A percentile compares a stretch with the other conserved stretches of the same genome.
phyloP scores from a whole-genome alignment of 2,113 vertebrate species.

The Alosa alosa region DNA sequence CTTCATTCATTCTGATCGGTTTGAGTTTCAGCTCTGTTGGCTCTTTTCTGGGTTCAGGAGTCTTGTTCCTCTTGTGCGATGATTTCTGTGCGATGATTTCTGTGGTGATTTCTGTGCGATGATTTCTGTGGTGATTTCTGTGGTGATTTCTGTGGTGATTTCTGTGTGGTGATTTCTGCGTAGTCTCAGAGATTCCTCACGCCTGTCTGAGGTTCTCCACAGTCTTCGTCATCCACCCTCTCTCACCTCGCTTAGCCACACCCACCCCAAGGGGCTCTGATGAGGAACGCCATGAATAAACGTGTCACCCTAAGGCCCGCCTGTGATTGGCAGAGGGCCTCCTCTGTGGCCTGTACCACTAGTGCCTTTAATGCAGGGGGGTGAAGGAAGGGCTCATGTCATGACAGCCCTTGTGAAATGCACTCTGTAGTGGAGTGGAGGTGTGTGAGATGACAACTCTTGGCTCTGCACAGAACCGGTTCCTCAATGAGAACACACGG shows the following conservation, averaged over 20 bases:
- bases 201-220: too few relatives aligned
- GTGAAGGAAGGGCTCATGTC: background rate
- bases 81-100: background rate
- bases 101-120: too few relatives aligned
- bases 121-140: too few relatives aligned
- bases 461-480: background rate
- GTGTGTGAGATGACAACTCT: background rate
- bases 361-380: background rate
- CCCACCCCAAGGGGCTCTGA: background rate
- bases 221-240: background rate
- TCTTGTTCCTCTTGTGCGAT: background rate
- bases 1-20: background rate
- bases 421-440: background rate
- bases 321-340: background rate
- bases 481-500: background rate
- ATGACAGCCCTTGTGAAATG: background rate
- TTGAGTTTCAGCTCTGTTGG: background rate
- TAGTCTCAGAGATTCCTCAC: too few relatives aligned
- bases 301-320: constrained; percentile 23
- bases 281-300: constrained; percentile 20
- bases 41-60: background rate
- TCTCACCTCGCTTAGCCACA: background rate
- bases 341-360: constrained; percentile 28
- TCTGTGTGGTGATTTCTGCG: too few relatives aligned
- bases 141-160: too few relatives aligned